These are phyloP conservation scores for Mustelus asterias DNA, from an alignment of 2,113 vertebrate genomes.

Conservation along the genomic window DNA sequence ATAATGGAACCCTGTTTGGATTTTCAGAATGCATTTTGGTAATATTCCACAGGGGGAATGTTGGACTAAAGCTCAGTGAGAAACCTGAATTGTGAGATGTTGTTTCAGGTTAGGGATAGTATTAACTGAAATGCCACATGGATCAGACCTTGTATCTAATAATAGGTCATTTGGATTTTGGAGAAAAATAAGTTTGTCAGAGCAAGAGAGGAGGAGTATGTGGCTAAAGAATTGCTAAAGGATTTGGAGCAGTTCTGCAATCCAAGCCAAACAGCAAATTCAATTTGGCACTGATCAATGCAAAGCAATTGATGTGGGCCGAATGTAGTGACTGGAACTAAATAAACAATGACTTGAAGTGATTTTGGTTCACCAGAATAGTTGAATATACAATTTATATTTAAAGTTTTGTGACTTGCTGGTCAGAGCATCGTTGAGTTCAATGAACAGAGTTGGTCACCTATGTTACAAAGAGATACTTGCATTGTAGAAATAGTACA, in stretches of 20 bases:
- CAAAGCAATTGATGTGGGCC: not conserved
- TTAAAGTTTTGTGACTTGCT: not conserved
- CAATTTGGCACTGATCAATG: not conserved
- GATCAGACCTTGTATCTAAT: not conserved
- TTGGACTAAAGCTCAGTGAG: not conserved
- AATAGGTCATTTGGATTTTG: not conserved
- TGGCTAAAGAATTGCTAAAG: not conserved
- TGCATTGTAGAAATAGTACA: not conserved
- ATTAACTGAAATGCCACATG: not conserved
- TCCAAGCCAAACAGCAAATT: not conserved
- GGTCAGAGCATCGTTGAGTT: not conserved
- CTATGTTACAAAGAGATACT: not conserved
- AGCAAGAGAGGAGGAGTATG: not conserved
- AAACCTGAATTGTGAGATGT: not conserved
- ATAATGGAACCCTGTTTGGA: not conserved
- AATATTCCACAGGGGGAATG: not conserved
- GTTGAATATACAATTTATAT: not conserved
- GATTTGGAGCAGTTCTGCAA: not conserved
- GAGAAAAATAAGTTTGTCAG: not conserved
- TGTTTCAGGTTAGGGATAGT: not conserved
- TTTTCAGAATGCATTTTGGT: not conserved
- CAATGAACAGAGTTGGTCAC: not conserved
- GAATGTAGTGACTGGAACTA: not conserved
- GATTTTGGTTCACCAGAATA: not conserved
- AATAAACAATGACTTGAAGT: not conserved